Evolutionary conservation across 2,888 invertebrate genomes (phyloP).

Genomic region (Chironomus tentans): DNA sequence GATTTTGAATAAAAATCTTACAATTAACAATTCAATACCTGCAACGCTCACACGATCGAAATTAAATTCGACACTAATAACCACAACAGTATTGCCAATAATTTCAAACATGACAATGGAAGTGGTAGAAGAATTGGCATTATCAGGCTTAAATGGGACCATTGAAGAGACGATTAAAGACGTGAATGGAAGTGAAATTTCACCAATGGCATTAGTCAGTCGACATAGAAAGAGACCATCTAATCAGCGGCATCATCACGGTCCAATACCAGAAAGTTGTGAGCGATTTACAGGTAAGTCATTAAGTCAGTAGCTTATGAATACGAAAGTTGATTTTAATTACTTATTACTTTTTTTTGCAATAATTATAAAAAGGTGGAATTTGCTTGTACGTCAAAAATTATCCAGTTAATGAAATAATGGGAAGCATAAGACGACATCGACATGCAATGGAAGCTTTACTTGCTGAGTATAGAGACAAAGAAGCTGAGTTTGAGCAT

Average conservation of each 20-base stretch:
- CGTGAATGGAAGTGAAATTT: constrained; percentile 14
- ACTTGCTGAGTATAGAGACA: constrained; percentile 58
- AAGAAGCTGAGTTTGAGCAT: constrained; percentile 43
- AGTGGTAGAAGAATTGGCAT: constrained; percentile 37
- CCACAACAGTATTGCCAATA: neutral
- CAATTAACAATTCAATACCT: constrained; percentile 21
- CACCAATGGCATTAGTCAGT: constrained; percentile 38
- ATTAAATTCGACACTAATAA: neutral
- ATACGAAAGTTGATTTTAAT: constrained; percentile 47
- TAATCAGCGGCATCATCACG: neutral
- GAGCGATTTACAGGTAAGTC: constrained; percentile 34
- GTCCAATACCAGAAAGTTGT: constrained; percentile 36
- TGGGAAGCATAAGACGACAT: constrained; percentile 55
- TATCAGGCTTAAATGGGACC: constrained; percentile 39
- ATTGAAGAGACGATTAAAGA: constrained; percentile 27
- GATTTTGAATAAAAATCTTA: constrained; percentile 11
- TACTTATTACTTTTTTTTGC: constrained; percentile 43
- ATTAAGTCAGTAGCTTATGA: constrained; percentile 36
- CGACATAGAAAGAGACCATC: constrained; percentile 31
- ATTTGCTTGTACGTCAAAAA: constrained; percentile 63
- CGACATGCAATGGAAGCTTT: constrained; percentile 60
- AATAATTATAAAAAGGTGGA: constrained; percentile 35
- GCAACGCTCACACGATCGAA: constrained; percentile 8
- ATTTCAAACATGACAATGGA: constrained; percentile 16
- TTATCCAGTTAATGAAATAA: constrained; percentile 66